Base-by-base conservation (phyloP, 2,113 vertebrate genomes). In the Leptodactylus fuscus region DNA sequence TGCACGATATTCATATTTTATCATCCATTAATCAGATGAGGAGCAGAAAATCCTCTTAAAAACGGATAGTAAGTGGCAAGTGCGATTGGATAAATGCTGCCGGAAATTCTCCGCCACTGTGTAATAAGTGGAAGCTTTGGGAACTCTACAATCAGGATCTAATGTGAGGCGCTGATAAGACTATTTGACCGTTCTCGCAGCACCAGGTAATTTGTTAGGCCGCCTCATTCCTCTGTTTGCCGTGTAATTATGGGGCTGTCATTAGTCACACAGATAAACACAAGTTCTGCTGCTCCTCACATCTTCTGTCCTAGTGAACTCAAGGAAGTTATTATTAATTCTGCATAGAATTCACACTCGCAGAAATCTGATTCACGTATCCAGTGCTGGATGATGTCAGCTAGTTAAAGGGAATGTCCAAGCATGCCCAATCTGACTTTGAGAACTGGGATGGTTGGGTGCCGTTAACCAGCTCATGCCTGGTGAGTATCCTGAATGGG, bases 231-330 rank as follows among this genome's bases (percentile, higher is more conserved):
- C 79, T 81, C 24, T 81, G 60, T 81, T 81, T 81, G 58, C 79
- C 27, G 38, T 79, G 48, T 79, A 81, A 48, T 65, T 67, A 81
- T 67, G n/a, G 79, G 15, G 15, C 38, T 81, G 55, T 67, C 78
- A 65, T 81, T 81, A 81, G 78, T 81, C 78, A 65, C 53, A 81
- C 24, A 81, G 79, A 81, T 81, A 81, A 67, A 81, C 41, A 81
- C 29, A 29, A 29, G 41, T 48, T 80, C 32, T 44, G 20, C 29
- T 27, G 34, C 38, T 80, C 34, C 22, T 80, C 22, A 22, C 20
- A 81, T 67, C 38, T n/a, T 32, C n/a, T n/a, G 15, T 29, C 2
- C 24, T 81, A 10, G 41, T 46, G 18, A 60, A 80, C 22, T 46
- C 22, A 12, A 8, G 18, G 36, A 38, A 44, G 60, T 80, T 62